Evolutionary conservation across 2,113 vertebrate species (phyloP).

Genomic region (Edolisoma coerulescens): DNA sequence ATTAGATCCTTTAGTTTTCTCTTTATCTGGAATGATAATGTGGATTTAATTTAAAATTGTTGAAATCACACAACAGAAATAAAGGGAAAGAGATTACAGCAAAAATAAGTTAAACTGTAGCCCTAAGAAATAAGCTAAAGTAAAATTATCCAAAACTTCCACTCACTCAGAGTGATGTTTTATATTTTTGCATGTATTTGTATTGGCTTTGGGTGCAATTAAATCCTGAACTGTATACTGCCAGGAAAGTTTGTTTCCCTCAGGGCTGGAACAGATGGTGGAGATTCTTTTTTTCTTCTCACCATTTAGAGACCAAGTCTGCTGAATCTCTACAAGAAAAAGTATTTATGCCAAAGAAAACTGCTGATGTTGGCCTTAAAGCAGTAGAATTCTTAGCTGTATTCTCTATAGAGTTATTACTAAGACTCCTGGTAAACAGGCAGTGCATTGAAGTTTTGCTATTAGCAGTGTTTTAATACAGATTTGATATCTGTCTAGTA

Average conservation of each 20-base stretch:
- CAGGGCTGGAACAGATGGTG: constrained; percentile 31
- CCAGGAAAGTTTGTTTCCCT: neutral
- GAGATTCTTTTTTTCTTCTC: neutral
- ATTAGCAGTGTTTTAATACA: neutral
- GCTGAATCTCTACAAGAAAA: constrained; percentile 3
- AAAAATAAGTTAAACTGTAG: neutral
- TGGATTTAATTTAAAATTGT: constrained; percentile 10
- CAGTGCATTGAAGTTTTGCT: neutral
- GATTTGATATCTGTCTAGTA: neutral
- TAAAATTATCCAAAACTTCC: neutral
- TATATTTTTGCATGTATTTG: neutral
- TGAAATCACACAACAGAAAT: neutral
- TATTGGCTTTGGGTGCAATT: neutral
- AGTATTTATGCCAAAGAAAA: neutral
- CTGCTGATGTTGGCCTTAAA: neutral
- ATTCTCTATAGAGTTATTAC: neutral
- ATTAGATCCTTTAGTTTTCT: neutral
- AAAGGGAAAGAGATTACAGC: neutral
- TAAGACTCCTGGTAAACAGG: neutral
- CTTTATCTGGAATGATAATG: neutral
- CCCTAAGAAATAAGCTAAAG: neutral
- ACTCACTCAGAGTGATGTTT: neutral
- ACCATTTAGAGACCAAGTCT: neutral
- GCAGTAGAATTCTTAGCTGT: neutral
- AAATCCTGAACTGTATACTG: neutral